A percentile compares a stretch with the other conserved stretches of the same genome.
These are phyloP conservation scores for Barypeithes pellucidus DNA, from an alignment of 2,888 invertebrate genomes.

Conservation along the genomic window DNA sequence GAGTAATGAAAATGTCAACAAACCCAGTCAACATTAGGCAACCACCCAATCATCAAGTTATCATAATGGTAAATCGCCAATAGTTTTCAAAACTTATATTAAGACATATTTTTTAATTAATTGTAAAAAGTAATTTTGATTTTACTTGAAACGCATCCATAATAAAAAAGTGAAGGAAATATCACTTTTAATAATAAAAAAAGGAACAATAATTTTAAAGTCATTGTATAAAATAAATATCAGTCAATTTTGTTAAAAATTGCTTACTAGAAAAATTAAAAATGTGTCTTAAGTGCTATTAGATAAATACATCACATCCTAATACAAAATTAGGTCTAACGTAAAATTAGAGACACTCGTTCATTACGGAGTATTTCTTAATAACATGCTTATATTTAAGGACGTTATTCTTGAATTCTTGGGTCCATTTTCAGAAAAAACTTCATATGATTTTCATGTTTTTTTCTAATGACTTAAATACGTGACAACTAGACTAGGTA, in stretches of 20 bases:
- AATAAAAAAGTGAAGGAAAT: constrained; percentile 15
- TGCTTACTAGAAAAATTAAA: constrained; percentile 18
- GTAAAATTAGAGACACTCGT: too few relatives aligned
- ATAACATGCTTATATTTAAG: too few relatives aligned
- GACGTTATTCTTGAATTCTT: too few relatives aligned
- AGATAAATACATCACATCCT: constrained; percentile 35
- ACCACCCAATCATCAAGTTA: too few relatives aligned
- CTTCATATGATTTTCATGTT: too few relatives aligned
- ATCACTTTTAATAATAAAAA: constrained; percentile 17
- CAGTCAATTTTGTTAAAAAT: constrained; percentile 44
- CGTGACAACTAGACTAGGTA: too few relatives aligned
- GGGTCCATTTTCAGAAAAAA: too few relatives aligned
- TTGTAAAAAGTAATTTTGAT: constrained; percentile 7
- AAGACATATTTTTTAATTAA: constrained; percentile 18
- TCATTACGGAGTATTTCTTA: too few relatives aligned
- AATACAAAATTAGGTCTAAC: constrained; percentile 19
- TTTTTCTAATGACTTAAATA: too few relatives aligned
- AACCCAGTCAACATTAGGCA: too few relatives aligned
- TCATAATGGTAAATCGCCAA: too few relatives aligned
- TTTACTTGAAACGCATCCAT: constrained; percentile 6
- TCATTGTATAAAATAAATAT: constrained; percentile 37
- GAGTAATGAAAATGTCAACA: too few relatives aligned
- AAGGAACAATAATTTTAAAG: constrained; percentile 24
- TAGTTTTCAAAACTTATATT: constrained; percentile 9
- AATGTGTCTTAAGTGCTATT: constrained; percentile 21